Evolutionary conservation across 1,140 invertebrate genomes (phyloP).

Genomic region (Achatina immaculata): DNA sequence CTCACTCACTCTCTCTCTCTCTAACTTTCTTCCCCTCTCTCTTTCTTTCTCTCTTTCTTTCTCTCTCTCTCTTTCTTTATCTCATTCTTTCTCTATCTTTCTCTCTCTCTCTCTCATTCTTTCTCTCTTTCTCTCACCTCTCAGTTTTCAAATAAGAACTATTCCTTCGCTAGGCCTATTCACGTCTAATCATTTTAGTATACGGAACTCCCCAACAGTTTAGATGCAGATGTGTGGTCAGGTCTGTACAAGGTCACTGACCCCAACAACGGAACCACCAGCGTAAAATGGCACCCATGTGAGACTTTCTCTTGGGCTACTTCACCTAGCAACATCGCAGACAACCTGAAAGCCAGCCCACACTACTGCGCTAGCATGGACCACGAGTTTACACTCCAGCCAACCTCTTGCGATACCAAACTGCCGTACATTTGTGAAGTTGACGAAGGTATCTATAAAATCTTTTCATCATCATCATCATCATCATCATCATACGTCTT

Average conservation of each 20-base stretch:
- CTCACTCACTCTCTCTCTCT: too few relatives aligned
- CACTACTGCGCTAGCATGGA: constrained; percentile 11
- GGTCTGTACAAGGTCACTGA: constrained; percentile 1
- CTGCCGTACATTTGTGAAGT: constrained; percentile 25
- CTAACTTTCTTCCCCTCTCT: too few relatives aligned
- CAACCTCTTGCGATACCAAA: neutral
- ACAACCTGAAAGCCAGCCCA: neutral
- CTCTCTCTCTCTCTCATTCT: too few relatives aligned
- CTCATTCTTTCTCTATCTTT: too few relatives aligned
- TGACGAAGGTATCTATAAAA: constrained; percentile 11
- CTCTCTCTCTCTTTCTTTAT: too few relatives aligned
- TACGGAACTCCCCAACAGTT: too few relatives aligned
- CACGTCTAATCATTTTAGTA: too few relatives aligned
- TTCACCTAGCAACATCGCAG: neutral
- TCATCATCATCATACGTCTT: neutral
- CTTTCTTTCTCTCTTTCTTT: too few relatives aligned
- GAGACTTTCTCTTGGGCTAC: neutral
- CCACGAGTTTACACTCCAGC: neutral
- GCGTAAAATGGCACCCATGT: neutral
- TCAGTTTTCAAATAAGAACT: too few relatives aligned
- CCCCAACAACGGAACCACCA: neutral
- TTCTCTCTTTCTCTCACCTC: too few relatives aligned
- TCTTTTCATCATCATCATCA: neutral
- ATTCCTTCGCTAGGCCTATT: too few relatives aligned
- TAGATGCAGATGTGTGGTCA: neutral